A percentile compares a stretch with the other conserved stretches of the same genome.
These are phyloP conservation scores for Metaphire vulgaris DNA, from an alignment of 1,140 invertebrate species.

Conservation along the genomic window DNA sequence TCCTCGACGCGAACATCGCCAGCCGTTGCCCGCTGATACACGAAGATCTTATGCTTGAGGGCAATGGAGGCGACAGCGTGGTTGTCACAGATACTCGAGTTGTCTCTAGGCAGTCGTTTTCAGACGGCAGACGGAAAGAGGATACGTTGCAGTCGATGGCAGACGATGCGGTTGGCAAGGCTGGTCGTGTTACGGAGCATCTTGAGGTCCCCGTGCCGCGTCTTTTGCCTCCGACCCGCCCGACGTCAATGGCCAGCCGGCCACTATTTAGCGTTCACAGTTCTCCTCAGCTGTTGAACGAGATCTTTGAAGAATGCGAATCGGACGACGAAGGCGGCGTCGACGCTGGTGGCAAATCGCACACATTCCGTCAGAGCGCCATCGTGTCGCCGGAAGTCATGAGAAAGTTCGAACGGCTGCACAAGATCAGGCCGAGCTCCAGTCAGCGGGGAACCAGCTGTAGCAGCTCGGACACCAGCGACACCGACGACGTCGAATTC, in stretches of 20 bases:
- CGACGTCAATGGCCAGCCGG: conserved; percentile 42
- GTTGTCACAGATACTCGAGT: neutral
- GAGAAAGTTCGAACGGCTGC: conserved; percentile 59
- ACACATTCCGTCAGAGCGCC: conserved; percentile 33
- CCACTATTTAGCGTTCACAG: conserved; percentile 55
- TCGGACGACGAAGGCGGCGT: conserved; percentile 40
- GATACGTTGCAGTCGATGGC: neutral
- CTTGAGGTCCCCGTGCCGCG: neutral
- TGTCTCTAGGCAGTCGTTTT: neutral
- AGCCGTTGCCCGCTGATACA: neutral
- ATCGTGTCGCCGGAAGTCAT: conserved; percentile 48
- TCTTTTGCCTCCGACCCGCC: conserved; percentile 36
- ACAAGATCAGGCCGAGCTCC: conserved; percentile 61
- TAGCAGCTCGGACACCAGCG: conserved; percentile 80
- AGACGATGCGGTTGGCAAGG: neutral
- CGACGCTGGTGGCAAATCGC: conserved; percentile 18
- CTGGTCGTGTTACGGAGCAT: neutral
- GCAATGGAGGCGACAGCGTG: neutral
- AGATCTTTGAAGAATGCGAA: conserved; percentile 66
- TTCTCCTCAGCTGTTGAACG: conserved; percentile 61
- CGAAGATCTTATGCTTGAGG: neutral
- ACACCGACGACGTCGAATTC: conserved; percentile 73
- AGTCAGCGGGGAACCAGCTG: conserved; percentile 76
- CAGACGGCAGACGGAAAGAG: neutral
- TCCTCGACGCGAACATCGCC: neutral